phyloP scores from a whole-genome alignment of 2,113 vertebrate genomes.

The Bucco capensis region DNA sequence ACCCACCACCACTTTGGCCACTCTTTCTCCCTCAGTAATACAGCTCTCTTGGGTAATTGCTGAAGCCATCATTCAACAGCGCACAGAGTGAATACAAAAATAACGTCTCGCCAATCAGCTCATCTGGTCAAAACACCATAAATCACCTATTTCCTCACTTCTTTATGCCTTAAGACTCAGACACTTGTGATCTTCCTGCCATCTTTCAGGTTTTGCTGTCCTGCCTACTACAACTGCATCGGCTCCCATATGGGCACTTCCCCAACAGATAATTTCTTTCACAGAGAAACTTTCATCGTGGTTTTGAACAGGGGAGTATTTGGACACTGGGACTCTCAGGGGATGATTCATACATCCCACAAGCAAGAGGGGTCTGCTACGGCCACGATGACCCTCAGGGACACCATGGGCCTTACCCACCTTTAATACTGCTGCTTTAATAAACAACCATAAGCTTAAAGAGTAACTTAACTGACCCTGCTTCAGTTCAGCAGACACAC shows the following conservation, averaged over 20 bases:
- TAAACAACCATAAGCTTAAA: background rate
- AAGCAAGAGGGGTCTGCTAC: background rate
- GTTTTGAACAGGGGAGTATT: background rate
- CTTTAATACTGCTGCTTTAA: background rate
- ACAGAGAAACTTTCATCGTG: background rate
- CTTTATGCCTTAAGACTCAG: background rate
- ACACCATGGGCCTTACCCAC: background rate
- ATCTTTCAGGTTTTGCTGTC: background rate
- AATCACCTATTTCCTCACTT: background rate
- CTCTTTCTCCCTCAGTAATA: background rate
- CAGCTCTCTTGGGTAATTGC: fast-evolving
- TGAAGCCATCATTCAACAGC: background rate
- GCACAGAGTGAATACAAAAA: fast-evolving
- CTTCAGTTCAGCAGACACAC: background rate
- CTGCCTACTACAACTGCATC: background rate
- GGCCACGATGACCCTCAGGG: background rate
- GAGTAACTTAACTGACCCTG: background rate
- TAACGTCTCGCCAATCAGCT: background rate
- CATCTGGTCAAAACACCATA: background rate
- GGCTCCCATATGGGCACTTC: background rate
- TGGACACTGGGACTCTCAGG: background rate
- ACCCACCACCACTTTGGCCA: fast-evolving
- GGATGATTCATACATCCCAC: background rate
- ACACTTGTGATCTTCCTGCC: background rate
- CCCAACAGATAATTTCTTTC: background rate